These are phyloP conservation scores for Nesogale talazaci DNA, from an alignment of 2,113 vertebrate genomes.

Conservation along the genomic window DNA sequence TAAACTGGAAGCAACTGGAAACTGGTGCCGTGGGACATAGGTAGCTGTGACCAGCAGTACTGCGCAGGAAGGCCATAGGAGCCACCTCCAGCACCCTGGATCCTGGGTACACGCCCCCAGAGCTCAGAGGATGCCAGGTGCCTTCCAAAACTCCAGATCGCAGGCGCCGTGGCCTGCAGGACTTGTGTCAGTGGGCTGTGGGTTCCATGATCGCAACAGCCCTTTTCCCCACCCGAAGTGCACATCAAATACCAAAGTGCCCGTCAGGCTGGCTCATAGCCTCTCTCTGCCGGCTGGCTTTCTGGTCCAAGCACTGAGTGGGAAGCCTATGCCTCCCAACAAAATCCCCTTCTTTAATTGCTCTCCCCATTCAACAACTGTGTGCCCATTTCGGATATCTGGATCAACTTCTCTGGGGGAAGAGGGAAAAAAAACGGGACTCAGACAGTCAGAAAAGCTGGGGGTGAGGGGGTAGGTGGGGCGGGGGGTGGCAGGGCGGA, in stretches of 20 bases:
- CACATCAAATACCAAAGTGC: conserved; percentile 90
- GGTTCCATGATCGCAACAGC: conserved; percentile 89
- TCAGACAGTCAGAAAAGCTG: conserved; percentile 80
- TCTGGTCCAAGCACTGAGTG: conserved; percentile 90
- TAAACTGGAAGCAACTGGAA: not conserved
- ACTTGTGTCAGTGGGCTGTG: conserved; percentile 81
- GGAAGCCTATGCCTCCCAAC: conserved; percentile 88
- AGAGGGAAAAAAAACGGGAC: conserved; percentile 84
- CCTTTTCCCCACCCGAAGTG: conserved; percentile 88
- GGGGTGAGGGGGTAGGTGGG: conserved; percentile 70
- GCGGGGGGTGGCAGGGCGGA: conserved; percentile 77
- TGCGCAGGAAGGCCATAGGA: not conserved
- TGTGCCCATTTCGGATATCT: conserved; percentile 91
- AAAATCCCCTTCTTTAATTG: conserved; percentile 96
- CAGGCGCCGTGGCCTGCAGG: conserved; percentile 55
- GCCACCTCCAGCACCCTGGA: not conserved
- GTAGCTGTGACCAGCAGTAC: not conserved
- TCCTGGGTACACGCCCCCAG: not conserved
- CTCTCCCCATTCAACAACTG: conserved; percentile 95
- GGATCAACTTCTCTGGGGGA: conserved; percentile 89
- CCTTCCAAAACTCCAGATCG: conserved; percentile 18
- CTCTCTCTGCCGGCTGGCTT: conserved; percentile 85
- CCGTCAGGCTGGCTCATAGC: conserved; percentile 89
- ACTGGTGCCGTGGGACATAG: not conserved
- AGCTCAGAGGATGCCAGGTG: not conserved